A percentile compares a stretch with the other conserved stretches of the same genome.
Conservation (phyloP, 35 echinoderm and acorn worm species). For the Nesometra sesokonis region DNA sequence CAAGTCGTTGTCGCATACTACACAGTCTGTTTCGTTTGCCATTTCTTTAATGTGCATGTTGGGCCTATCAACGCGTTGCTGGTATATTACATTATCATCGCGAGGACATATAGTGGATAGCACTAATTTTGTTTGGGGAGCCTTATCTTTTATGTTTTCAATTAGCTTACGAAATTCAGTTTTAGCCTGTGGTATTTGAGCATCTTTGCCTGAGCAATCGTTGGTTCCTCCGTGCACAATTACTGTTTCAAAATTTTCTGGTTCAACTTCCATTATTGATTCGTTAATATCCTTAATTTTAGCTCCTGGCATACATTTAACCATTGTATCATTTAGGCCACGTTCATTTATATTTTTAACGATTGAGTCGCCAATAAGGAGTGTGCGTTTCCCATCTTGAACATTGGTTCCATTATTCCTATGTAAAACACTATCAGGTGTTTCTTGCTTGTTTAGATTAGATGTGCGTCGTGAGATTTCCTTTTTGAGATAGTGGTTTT, state of each 20-base stretch:
- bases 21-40: background rate
- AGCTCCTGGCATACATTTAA: background rate
- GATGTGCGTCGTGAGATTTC: background rate
- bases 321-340: background rate
- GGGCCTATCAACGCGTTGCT: background rate
- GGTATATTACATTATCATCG: background rate
- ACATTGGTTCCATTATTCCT: no score
- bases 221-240: background rate
- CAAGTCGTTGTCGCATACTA: background rate
- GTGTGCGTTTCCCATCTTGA: background rate
- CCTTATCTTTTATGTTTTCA: no score
- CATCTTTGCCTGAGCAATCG: background rate
- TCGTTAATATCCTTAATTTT: background rate
- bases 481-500: no score
- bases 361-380: background rate
- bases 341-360: background rate
- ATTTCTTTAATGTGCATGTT: background rate
- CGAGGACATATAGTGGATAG: background rate
- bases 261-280: background rate
- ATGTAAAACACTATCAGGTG: background rate
- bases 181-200: background rate
- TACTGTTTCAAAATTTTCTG: background rate
- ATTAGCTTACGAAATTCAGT: no score
- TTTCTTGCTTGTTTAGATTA: background rate
- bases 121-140: background rate